A percentile compares a stretch with the other conserved stretches of the same genome.
Conservation (phyloP, 1,140 invertebrate genomes). For the Habropoda laboriosa region DNA sequence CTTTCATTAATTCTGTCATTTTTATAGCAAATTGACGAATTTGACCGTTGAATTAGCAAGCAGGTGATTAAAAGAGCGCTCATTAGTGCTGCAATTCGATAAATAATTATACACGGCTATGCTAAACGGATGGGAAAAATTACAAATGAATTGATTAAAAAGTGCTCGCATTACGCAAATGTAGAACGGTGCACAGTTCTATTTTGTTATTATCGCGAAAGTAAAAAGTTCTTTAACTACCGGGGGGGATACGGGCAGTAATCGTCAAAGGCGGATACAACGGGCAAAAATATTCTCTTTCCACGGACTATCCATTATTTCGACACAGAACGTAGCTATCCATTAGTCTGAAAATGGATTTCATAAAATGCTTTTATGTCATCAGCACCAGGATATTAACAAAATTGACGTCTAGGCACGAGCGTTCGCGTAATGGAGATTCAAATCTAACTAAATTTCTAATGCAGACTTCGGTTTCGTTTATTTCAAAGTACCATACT, state of each 20-base stretch:
- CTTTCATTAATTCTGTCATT: too few relatives aligned
- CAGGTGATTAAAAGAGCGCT: too few relatives aligned
- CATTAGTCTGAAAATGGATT: conserved; percentile 58
- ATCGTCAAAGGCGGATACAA: conserved; percentile 37
- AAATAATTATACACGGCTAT: too few relatives aligned
- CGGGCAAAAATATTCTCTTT: conserved; percentile 33
- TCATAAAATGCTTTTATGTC: conserved; percentile 56
- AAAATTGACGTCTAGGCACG: conserved; percentile 27
- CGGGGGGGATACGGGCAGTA: conserved; percentile 13
- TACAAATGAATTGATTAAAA: not conserved
- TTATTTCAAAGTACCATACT: too few relatives aligned
- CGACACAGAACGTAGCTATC: conserved; percentile 46
- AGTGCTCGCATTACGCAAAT: not conserved
- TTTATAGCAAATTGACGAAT: too few relatives aligned
- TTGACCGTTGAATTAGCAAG: too few relatives aligned
- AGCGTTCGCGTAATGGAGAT: conserved; percentile 29
- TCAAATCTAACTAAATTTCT: conserved; percentile 24
- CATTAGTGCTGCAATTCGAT: not conserved
- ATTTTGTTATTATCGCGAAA: conserved; percentile 4
- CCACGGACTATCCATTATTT: conserved; percentile 33
- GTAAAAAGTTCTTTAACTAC: not conserved
- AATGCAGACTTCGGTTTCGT: too few relatives aligned
- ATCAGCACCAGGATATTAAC: conserved; percentile 29
- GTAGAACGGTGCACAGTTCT: not conserved
- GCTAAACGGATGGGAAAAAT: not conserved